Evolutionary conservation across 2,797 vertebrate genomes (phyloP).

Genomic region (Tokudaia tokunoshimensis): DNA sequence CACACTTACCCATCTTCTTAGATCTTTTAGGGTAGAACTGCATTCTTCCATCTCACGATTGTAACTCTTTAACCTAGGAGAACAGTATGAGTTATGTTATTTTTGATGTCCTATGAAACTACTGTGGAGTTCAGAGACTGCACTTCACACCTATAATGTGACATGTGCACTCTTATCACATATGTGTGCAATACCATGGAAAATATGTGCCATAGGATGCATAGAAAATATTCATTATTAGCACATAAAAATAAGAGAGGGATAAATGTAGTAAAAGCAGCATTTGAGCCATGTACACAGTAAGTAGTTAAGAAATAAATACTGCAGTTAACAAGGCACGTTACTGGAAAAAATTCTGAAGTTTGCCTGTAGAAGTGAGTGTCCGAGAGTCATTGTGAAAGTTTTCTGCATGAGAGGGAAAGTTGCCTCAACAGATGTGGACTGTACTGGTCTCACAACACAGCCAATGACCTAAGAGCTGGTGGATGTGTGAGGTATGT

Average conservation of each 20-base stretch:
- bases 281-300: not conserved
- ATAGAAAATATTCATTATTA: not conserved
- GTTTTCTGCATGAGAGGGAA: not conserved
- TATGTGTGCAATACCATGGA: not conserved
- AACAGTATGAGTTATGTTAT: not conserved
- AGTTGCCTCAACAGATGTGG: not conserved
- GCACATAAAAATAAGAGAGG: not conserved
- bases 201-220: not conserved
- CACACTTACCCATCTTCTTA: not conserved
- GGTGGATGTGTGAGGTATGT: not conserved
- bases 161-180: not conserved
- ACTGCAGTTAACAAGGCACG: not conserved
- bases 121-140: not conserved
- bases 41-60: not conserved
- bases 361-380: not conserved
- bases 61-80: not conserved
- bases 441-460: not conserved
- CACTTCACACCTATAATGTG: not conserved
- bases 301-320: conserved; percentile 9
- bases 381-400: not conserved
- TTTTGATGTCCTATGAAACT: not conserved
- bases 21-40: not conserved
- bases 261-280: not conserved
- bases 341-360: not conserved
- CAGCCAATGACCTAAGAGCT: not conserved